These are phyloP conservation scores for Anoncus sp. DNA, from an alignment of 2,888 invertebrate species.

Conservation along the genomic window DNA sequence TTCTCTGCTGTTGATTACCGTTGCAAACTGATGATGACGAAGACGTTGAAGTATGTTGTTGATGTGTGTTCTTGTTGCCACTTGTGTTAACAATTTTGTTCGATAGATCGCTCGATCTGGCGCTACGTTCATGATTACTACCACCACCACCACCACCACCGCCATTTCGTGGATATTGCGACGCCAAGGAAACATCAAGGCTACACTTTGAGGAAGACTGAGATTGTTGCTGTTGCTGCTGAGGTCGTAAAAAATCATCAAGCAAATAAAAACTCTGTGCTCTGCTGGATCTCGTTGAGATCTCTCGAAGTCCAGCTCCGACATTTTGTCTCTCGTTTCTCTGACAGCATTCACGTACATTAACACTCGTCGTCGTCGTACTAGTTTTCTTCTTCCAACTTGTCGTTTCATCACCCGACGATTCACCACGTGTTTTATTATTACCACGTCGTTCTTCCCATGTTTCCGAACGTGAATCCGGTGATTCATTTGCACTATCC, in stretches of 20 bases:
- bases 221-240: slow-evolving; percentile 67
- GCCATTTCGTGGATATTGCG: slow-evolving; percentile 70
- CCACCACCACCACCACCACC: too few relatives aligned
- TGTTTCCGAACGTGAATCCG: slow-evolving; percentile 48
- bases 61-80: slow-evolving; percentile 49
- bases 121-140: slow-evolving; percentile 65
- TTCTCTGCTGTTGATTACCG: slow-evolving; percentile 54
- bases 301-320: slow-evolving; percentile 63
- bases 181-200: slow-evolving; percentile 80
- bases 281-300: slow-evolving; percentile 77
- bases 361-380: slow-evolving; percentile 17
- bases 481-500: slow-evolving; percentile 69
- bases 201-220: slow-evolving; percentile 73
- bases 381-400: slow-evolving; percentile 58
- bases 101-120: slow-evolving; percentile 66
- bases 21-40: slow-evolving; percentile 49
- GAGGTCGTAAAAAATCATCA: slow-evolving; percentile 83
- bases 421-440: slow-evolving; percentile 58
- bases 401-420: slow-evolving; percentile 58
- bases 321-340: slow-evolving; percentile 55
- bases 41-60: slow-evolving; percentile 48
- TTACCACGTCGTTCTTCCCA: slow-evolving; percentile 58
- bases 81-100: slow-evolving; percentile 52
- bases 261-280: slow-evolving; percentile 84
- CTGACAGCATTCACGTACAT: slow-evolving; percentile 43